Evolutionary conservation across 1,140 invertebrate species (phyloP), one percentile per base, ranked within the genome.

Genomic region (Pararge aegeria): DNA sequence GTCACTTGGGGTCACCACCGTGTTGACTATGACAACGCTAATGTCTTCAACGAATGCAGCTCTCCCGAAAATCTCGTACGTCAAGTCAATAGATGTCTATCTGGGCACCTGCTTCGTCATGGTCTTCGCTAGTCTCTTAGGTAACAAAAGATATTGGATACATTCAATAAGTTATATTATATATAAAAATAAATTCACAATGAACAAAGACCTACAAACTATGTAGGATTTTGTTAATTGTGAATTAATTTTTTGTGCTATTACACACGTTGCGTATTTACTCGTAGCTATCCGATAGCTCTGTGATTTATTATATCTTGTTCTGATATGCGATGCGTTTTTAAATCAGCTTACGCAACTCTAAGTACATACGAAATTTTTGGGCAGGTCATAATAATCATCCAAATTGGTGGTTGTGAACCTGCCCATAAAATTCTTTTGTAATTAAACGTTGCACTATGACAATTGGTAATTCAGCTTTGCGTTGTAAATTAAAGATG

Each of bases 31-130:
- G 97, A 99, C 98, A 75, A 99, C 98, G 66, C 95, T 99, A 73
- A 98, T 99, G 96, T 99, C 98, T 67, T 98, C 97, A 69, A 99
- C 98, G 75, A 99, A 99, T 90, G 97, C 97, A 72, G 96, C 97
- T 71, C 93, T 99, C 83, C 98, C 98, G 75, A 99, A 98, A 93
- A 98, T 99, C 87, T 98, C 97, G 61, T 99, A 99, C 92, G 97
- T 99, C 90, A 98, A 99, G 90, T 98, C 97, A 77, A 98, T 99
- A 90, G 98, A 99, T 92, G 97, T 99, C 66, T 99, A 98, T 92
- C 91, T 99, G 90, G 97, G 97, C 73, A 98, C 97, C 73, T 98
- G 97, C 93, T 98, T 98, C 95, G 96, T 98, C 79, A 97, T 97
- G 96, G 96, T 98, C 80, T 98, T 98, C 92, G 96, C 96, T 71